These are phyloP conservation scores for Heterodera schachtii DNA, from an alignment of 1,140 invertebrate species.

Conservation along the genomic window DNA sequence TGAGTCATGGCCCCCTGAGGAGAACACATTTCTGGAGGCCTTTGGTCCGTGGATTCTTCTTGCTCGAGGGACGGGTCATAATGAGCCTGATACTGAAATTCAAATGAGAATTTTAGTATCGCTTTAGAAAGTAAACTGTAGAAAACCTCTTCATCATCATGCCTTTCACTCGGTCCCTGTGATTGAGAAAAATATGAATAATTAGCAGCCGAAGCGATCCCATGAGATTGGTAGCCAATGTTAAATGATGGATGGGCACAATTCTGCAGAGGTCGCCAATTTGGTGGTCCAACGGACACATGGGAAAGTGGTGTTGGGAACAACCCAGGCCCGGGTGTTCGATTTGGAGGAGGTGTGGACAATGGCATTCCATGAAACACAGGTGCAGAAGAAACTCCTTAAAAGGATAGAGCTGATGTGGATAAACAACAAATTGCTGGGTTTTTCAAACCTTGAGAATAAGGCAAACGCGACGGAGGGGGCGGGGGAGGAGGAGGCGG, in stretches of 20 bases:
- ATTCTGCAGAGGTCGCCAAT: background rate
- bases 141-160: background rate
- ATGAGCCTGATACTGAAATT: conserved; percentile 45
- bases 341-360: too few species aligned
- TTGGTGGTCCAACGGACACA: background rate
- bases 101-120: too few species aligned
- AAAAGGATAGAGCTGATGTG: background rate
- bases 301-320: background rate
- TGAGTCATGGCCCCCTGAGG: conserved; percentile 41
- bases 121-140: background rate
- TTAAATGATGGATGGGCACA: background rate
- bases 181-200: background rate
- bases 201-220: background rate
- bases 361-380: background rate
- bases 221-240: background rate
- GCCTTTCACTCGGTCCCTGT: background rate
- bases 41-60: conserved; percentile 25
- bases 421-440: background rate
- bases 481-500: conserved; percentile 25
- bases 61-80: conserved; percentile 45
- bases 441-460: background rate
- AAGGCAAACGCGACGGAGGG: background rate
- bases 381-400: background rate
- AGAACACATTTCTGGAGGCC: background rate
- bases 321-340: background rate